Base-by-base conservation (phyloP, 1,140 invertebrate species). In the Drosophila nannoptera region DNA sequence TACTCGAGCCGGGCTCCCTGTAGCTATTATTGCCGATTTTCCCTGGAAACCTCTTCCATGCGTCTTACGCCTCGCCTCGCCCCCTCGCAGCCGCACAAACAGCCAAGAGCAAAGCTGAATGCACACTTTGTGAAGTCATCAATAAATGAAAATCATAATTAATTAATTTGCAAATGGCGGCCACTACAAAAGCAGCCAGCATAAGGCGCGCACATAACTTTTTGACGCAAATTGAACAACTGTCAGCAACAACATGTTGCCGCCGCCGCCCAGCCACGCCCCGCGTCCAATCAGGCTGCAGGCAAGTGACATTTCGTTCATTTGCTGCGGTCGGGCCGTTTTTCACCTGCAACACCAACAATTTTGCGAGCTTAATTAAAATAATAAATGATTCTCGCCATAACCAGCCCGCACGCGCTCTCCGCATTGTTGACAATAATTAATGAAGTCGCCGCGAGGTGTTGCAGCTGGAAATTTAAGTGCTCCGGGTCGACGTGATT, bases 301-400 rank as follows among this genome's bases (percentile, higher is more conserved):
- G 78, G 73, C 73, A 71, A 66, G 63, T 84, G 80, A 77, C 80
- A 84, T 73, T 70, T 74, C 56, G 43, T 60, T 60, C 73, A 75
- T 75, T 83, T 73, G 64, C 46, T 68, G 73, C 45, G 46, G 52
- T 71, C 64, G 73, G 22, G 22, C 69, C 62, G 70, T 84, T 83
- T 84, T 73, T 60, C 76, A 83, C 80, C 81, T 84, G 80, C 56
- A 81, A 31, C 49, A 67, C 12, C 42, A 67, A 60, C 59, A 1
- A 22, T 72, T 63, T 6, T 48, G 56, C 69, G 50, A 63, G 69
- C 81, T 77, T 86, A 84, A 84, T 86, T 84, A 84, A 86, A 86
- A 84, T 86, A 86, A 86, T 80, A 86, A 84, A 84, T 84, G 73
- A 80, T 70, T 84, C 81, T 81, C 61, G 77, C 70, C 49, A 60